Percentiles rank a stretch among this genome's conserved stretches.
Evolutionary conservation across 1,140 invertebrate species (phyloP).

Genomic region (Macrostomum lignano): DNA sequence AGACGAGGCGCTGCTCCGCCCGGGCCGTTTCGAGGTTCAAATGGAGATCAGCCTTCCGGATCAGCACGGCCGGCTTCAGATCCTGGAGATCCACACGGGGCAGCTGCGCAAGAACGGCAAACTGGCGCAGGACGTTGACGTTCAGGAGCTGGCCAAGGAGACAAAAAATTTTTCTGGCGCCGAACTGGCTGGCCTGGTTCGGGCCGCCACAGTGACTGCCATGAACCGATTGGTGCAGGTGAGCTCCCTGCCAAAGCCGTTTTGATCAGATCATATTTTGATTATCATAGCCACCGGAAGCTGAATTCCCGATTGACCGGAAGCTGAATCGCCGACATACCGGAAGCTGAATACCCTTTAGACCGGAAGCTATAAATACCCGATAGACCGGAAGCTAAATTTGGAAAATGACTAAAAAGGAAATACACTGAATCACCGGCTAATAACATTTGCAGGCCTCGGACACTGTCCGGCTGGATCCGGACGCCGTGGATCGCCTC

Average conservation of each 20-base stretch:
- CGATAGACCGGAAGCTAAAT: too few species aligned
- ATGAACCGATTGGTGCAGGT: conserved; percentile 88
- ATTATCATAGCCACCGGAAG: too few species aligned
- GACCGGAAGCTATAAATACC: too few species aligned
- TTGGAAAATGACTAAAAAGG: too few species aligned
- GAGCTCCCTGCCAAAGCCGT: neutral
- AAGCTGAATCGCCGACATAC: too few species aligned
- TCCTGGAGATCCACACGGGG: conserved; percentile 77
- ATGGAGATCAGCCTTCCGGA: conserved; percentile 43
- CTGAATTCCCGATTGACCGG: too few species aligned
- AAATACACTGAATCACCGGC: too few species aligned
- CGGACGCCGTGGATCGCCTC: conserved; percentile 76
- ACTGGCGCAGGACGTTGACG: conserved; percentile 56
- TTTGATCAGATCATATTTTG: conserved; percentile 4
- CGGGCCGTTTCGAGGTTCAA: conserved; percentile 58
- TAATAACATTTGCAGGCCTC: too few species aligned
- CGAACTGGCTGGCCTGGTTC: conserved; percentile 86
- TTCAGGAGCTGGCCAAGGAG: conserved; percentile 46
- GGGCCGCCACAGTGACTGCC: conserved; percentile 83
- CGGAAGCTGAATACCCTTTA: too few species aligned
- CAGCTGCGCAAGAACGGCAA: conserved; percentile 70
- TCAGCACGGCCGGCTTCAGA: conserved; percentile 65
- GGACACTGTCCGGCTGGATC: conserved; percentile 81
- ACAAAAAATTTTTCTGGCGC: conserved; percentile 99
- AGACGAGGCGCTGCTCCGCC: conserved; percentile 79